phyloP scores from a whole-genome alignment of 2,888 invertebrate species.

The Diadegma fenestrale region DNA sequence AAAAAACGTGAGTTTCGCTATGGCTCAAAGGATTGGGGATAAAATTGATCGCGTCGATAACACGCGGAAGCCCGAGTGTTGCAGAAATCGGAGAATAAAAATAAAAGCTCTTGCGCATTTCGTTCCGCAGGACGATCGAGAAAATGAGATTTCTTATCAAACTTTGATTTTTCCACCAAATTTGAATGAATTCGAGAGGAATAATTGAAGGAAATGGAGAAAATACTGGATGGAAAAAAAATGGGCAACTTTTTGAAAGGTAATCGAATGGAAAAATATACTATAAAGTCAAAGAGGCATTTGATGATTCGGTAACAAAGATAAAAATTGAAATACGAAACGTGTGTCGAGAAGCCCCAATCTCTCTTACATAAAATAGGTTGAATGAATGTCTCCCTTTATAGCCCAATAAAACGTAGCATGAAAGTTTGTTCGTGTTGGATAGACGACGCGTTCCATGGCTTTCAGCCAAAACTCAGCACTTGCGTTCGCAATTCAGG shows the following conservation, averaged over 20 bases:
- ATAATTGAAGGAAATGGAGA: neutral
- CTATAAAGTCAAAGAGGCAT: neutral
- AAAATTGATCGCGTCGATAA: neutral
- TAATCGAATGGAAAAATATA: conserved; percentile 13
- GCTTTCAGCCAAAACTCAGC: conserved; percentile 38
- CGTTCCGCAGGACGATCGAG: neutral
- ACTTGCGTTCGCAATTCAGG: conserved; percentile 9
- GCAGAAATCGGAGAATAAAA: neutral
- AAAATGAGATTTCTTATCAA: neutral
- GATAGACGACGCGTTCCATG: conserved; percentile 21
- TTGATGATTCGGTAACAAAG: neutral
- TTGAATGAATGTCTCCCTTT: conserved; percentile 11
- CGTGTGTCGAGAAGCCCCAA: conserved; percentile 6
- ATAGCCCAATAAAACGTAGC: conserved; percentile 30
- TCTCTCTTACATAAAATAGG: conserved; percentile 4
- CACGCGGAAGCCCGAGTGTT: too few species aligned
- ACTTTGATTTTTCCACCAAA: neutral
- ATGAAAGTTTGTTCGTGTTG: conserved; percentile 23
- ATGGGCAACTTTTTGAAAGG: neutral
- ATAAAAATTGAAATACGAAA: conserved; percentile 22
- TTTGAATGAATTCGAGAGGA: conserved; percentile 3
- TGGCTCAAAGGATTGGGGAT: neutral
- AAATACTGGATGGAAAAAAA: neutral
- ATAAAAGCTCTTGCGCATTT: neutral
- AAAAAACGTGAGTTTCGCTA: too few species aligned